Evolutionary conservation across 2,888 invertebrate species (phyloP).

Genomic region (Megamerina dolium): DNA sequence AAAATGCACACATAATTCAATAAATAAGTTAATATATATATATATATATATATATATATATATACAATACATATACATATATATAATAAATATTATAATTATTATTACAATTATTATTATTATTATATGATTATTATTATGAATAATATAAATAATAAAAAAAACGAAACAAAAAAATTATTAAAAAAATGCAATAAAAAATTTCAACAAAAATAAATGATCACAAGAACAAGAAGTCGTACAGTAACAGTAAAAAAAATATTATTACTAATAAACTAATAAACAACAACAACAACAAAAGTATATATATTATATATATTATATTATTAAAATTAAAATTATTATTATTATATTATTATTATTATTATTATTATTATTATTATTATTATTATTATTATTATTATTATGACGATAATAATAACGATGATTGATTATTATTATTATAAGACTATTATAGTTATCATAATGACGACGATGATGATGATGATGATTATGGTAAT

Average conservation of each 20-base stretch:
- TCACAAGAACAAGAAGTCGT: constrained; percentile 21
- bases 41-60: constrained; percentile 3
- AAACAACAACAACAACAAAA: too few species aligned
- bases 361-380: neutral
- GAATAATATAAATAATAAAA: too few species aligned
- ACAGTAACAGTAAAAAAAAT: constrained; percentile 24
- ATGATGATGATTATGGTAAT: constrained; percentile 21
- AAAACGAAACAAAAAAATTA: neutral
- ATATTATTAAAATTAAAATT: neutral
- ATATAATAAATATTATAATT: constrained; percentile 4
- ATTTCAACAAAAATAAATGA: constrained; percentile 6
- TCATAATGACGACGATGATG: too few species aligned
- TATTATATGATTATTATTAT: too few species aligned
- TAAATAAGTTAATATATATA: constrained; percentile 7
- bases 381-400: constrained; percentile 6
- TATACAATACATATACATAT: constrained; percentile 8
- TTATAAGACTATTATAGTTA: too few species aligned
- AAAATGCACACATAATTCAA: neutral
- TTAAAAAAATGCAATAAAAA: neutral
- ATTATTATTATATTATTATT: neutral
- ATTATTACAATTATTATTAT: too few species aligned
- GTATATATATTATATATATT: too few species aligned
- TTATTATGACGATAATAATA: constrained; percentile 16
- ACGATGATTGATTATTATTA: constrained; percentile 12
- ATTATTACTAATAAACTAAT: constrained; percentile 27